Conservation (phyloP, 2,888 invertebrate species). For the Hyposoter didymator region DNA sequence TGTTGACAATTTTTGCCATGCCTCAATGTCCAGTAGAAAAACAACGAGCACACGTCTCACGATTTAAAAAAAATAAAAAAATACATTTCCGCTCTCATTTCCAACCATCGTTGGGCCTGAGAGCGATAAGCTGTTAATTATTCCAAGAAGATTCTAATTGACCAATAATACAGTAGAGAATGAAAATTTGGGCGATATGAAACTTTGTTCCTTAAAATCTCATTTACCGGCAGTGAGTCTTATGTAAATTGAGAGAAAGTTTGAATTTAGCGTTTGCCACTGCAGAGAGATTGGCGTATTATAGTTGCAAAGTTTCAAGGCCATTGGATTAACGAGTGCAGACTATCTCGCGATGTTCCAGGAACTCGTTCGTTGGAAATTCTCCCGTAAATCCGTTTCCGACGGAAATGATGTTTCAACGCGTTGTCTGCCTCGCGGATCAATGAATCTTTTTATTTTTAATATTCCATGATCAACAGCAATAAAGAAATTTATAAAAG, state of each 20-base stretch:
- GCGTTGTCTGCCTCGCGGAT: too few relatives aligned
- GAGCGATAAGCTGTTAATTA: background rate
- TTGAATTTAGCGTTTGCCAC: background rate
- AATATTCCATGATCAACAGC: too few relatives aligned
- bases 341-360: background rate
- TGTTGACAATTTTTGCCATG: background rate
- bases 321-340: background rate
- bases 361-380: background rate
- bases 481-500: too few relatives aligned
- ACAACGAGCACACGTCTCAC: background rate
- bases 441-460: too few relatives aligned
- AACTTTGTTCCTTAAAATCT: background rate
- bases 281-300: background rate
- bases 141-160: slow-evolving; percentile 4
- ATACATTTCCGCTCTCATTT: background rate
- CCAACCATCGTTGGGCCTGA: background rate
- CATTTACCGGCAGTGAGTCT: background rate
- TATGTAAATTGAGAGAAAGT: slow-evolving; percentile 28
- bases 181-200: background rate
- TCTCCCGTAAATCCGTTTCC: background rate
- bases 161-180: background rate
- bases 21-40: background rate
- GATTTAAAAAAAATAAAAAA: background rate
- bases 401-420: background rate
- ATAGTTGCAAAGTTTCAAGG: slow-evolving; percentile 26